Evolutionary conservation across 2,113 vertebrate species (phyloP), one percentile per base, ranked within the genome.

Genomic region (Apteryx owenii): DNA sequence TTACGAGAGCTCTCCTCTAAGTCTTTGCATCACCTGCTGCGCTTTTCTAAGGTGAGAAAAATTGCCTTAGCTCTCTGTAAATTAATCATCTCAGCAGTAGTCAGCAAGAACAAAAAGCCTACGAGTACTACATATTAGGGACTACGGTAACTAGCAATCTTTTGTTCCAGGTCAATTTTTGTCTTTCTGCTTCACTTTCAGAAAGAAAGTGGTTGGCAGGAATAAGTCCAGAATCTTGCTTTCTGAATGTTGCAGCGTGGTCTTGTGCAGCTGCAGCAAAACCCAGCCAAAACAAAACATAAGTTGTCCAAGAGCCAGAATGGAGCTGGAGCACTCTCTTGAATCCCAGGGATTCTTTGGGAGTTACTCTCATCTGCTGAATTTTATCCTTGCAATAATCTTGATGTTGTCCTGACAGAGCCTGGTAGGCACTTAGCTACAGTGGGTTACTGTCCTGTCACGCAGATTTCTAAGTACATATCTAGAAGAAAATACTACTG

Each of bases 11-110:
- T 54, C 51, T 46, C 54, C 88, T 89, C 22, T 71, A 38, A 25
- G 20, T 17, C 62, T 84, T 85, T 62, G 75, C 72, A 66, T 42
- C 71, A 77, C 86, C 88, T 71, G 58, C 95, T 90, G 85, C 58
- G 75, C 56, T 88, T 79, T 92, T 92, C 71, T 80, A 86, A 82
- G n/a, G 46, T n/a, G 31, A 79, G 61, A 73, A 92, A 88, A 95
- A 71, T 73, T 91, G 95, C 81, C 90, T 95, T 78, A 84, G 87
- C 88, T 94, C 93, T 92, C 79, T 64, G 16, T 20, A 92, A 94
- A 36, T 92, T 94, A 81, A 97, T 95, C 71, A 95, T 78, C 89
- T 28, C 91, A 86, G 83, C 66, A 84, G 83, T 12, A 91, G 79
- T 60, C 88, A 86, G 62, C 50, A 86, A 92, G 95, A 96, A 95